Evolutionary conservation across 2,888 invertebrate genomes (phyloP), one percentile per base, ranked within the genome.

Genomic region (Stegana nigrithorax): DNA sequence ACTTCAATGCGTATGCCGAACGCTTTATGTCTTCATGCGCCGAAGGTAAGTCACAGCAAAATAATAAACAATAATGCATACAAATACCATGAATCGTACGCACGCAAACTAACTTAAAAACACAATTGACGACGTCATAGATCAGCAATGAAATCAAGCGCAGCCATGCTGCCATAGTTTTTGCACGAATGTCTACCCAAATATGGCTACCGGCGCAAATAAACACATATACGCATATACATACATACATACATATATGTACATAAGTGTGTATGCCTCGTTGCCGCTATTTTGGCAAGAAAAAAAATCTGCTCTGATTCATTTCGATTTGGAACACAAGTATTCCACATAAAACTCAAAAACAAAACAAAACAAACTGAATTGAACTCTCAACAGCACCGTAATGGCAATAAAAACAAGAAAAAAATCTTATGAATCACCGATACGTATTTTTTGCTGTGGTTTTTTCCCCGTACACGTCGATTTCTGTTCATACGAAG

Each of bases 11-110:
- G 19, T 73, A 77, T 69, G 78, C 77, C 65, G 70, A 67, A 44
- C 73, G 70, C n/a, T 73, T 70, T 64, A 72, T 68, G 53, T 75
- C 82, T 81, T 81, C 80, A 75, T 72, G 71, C 71, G 71, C 64
- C 71, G 80, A 82, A 82, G 82, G 81, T 82, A 59, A 81, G 81
- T 74, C 25, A 23, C 26, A 17, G 19, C 47, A 32, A 59, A 19
- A 17, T 26, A 53, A 1, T n/a, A n/a, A n/a, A n/a, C n/a, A n/a
- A n/a, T n/a, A n/a, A n/a, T n/a, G n/a, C n/a, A n/a, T n/a, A n/a
- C n/a, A n/a, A n/a, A n/a, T n/a, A n/a, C n/a, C n/a, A n/a, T n/a
- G n/a, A n/a, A n/a, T n/a, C n/a, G n/a, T n/a, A n/a, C n/a, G n/a
- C n/a, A n/a, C n/a, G n/a, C n/a, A n/a, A n/a, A n/a, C n/a, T n/a